Base-by-base conservation (phyloP, 2,797 vertebrate species). In the Florisuga fusca region DNA sequence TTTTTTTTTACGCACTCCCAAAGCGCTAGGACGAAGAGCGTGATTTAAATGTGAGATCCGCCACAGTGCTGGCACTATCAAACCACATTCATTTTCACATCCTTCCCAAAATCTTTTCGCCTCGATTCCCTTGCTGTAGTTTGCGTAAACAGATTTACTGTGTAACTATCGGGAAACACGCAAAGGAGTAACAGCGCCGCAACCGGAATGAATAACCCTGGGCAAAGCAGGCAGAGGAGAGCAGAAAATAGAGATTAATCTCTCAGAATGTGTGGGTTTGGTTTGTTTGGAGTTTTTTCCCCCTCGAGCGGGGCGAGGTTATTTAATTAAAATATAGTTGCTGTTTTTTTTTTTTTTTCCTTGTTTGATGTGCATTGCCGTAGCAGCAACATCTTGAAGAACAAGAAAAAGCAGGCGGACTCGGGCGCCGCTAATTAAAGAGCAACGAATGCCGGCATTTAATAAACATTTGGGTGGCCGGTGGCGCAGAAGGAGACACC, bases 361-460 rank as follows among this genome's bases (percentile, higher is more conserved):
- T 25, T 23, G 11, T 74, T 75, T 58, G 69, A 54, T 58, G n/a
- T 21, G 31, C 67, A 2, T 38, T 93, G 23, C 8, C 41, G 9
- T 38, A 67, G 73, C 50, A 57, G 59, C 51, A 51, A 27, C 15
- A 3, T 34, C 51, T 48, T 11, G 41, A 48, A 41, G 27, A 59
- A 31, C 19, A 38, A 36, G 48, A 55, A 41, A 22, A 46, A 72
- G 59, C 54, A 27, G 46, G 22, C n/a, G 8, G 34, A 61, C 50
- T 68, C 64, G 29, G 64, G 62, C 48, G 36, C 73, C 64, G 36
- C 74, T 91, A 92, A 94, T 96, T 92, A 94, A 85, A 92, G 62
- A 73, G 88, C 89, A 95, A 96, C 89, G 81, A 95, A 96, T 87
- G 25, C 72, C 29, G 59, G 64, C 83, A 45, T 63, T 50, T 73